Conservation (phyloP, 2,113 vertebrate genomes). For the Zosterops lateralis region DNA sequence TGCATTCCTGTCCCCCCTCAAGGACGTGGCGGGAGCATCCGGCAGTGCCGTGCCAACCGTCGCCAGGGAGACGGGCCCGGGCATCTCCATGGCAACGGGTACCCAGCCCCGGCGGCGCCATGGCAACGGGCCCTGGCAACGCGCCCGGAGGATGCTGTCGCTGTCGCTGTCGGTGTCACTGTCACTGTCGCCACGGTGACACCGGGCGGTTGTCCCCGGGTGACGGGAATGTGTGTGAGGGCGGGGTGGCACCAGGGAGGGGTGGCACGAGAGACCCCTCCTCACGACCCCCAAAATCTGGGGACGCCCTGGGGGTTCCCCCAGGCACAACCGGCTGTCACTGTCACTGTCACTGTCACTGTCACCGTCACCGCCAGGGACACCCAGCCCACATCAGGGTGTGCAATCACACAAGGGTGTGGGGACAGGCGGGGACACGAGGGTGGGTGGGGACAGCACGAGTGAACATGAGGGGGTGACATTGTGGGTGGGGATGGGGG, state of each 20-base stretch:
- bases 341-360: neutral
- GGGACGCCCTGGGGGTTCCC: neutral
- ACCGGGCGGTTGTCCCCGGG: neutral
- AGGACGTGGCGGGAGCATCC: neutral
- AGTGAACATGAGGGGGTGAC: neutral
- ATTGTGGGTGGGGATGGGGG: neutral
- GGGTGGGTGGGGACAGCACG: too few species aligned
- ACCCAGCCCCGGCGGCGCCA: neutral
- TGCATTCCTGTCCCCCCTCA: neutral
- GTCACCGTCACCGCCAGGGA: neutral
- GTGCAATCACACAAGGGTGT: neutral
- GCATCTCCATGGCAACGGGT: neutral
- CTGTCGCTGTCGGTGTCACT: neutral
- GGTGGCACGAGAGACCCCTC: neutral
- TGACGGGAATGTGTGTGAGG: neutral
- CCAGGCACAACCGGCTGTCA: neutral
- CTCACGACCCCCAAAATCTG: too few species aligned
- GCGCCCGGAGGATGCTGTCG: neutral
- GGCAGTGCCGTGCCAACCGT: neutral
- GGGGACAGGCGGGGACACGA: too few species aligned
- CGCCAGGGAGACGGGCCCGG: neutral
- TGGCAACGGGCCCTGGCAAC: neutral
- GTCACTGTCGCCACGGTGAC: neutral
- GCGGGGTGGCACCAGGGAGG: too few species aligned
- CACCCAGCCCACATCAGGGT: neutral